Percentiles rank a stretch among this genome's conserved stretches.
These are phyloP conservation scores for Parnassius apollo DNA, from an alignment of 2,888 invertebrate species.

Conservation along the genomic window DNA sequence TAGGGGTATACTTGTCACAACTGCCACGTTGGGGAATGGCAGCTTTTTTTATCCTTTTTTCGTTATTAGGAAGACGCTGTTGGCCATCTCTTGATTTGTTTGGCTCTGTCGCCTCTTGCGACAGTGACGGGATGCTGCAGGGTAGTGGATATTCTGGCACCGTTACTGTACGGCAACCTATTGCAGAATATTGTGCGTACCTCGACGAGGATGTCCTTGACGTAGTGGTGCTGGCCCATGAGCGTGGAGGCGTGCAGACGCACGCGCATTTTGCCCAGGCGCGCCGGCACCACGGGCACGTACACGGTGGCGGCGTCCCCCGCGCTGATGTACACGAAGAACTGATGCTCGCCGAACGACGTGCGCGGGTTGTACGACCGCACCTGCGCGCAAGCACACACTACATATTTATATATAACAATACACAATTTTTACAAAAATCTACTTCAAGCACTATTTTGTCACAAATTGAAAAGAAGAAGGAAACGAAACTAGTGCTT, in stretches of 20 bases:
- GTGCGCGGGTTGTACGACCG: slow-evolving; percentile 94
- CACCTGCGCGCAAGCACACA: slow-evolving; percentile 52
- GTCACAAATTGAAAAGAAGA: no score
- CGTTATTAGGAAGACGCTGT: no score
- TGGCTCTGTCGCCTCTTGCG: slow-evolving; percentile 84
- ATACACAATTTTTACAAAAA: no score
- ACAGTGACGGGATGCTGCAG: no score
- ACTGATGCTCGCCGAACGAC: slow-evolving; percentile 96
- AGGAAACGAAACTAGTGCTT: no score
- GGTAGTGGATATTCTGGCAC: no score
- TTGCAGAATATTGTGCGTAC: slow-evolving; percentile 56
- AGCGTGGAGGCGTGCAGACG: slow-evolving; percentile 89
- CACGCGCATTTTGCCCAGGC: slow-evolving; percentile 87
- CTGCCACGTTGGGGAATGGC: no score
- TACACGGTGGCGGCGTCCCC: slow-evolving; percentile 92
- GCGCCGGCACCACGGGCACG: slow-evolving; percentile 93
- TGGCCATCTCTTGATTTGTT: no score
- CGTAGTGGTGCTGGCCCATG: slow-evolving; percentile 86
- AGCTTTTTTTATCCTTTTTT: no score
- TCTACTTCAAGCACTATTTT: no score
- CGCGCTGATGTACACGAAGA: slow-evolving; percentile 91
- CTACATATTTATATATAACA: not conserved
- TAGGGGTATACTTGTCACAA: no score
- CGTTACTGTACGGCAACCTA: slow-evolving; percentile 45
- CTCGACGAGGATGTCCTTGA: slow-evolving; percentile 85